Evolutionary conservation across 1,140 invertebrate genomes (phyloP).

Genomic region (Aphelinus atriplicis): DNA sequence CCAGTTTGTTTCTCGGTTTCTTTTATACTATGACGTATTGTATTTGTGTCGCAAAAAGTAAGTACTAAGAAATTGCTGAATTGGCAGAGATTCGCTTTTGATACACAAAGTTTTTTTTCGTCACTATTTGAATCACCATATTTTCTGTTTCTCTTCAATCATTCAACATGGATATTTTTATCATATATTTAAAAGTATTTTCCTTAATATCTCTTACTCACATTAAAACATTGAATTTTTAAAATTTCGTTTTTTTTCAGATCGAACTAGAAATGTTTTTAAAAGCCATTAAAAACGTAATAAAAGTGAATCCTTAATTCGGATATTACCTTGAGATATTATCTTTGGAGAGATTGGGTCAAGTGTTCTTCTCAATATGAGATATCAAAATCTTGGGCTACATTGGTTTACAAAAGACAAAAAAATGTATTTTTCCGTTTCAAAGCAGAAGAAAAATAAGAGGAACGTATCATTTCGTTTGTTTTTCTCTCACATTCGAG

Average conservation of each 20-base stretch:
- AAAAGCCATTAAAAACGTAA: constrained; percentile 32
- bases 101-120: no score
- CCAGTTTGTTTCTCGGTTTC: no score
- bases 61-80: constrained; percentile 38
- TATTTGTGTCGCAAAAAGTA: constrained; percentile 12
- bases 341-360: background rate
- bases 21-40: no score
- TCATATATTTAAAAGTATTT: background rate
- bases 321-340: constrained; percentile 16
- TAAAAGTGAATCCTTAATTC: constrained; percentile 36
- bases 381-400: constrained; percentile 21
- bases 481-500: constrained; percentile 14
- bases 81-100: background rate
- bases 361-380: constrained; percentile 36
- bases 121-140: no score
- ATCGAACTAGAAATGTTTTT: constrained; percentile 32
- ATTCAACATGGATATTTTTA: background rate
- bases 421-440: background rate
- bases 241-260: background rate
- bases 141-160: background rate
- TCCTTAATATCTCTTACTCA: background rate
- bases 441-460: background rate
- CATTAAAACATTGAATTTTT: no score
- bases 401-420: constrained; percentile 1
- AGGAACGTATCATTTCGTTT: background rate